Conservation (phyloP, 2,888 invertebrate species). For the Ischnus inquisitorius region DNA sequence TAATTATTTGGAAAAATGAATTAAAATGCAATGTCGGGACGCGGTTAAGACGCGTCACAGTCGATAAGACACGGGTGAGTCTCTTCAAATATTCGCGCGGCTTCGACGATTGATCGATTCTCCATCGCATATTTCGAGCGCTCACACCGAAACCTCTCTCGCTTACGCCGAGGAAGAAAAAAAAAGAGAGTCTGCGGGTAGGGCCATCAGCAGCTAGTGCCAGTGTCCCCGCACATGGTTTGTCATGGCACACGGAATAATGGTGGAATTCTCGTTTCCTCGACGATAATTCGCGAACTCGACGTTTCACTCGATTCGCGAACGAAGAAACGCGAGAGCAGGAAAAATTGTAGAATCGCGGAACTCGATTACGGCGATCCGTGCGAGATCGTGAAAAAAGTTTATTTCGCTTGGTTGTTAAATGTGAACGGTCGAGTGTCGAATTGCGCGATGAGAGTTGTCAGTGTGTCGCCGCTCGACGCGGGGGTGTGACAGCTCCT, state of each 20-base stretch:
- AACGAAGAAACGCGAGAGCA: not conserved
- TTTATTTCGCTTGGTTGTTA: not conserved
- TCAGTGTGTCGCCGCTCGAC: conserved; percentile 55
- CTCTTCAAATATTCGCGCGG: not conserved
- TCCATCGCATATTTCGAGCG: conserved; percentile 14
- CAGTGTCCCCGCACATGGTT: conserved; percentile 41
- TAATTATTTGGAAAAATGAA: no score
- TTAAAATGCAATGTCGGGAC: no score
- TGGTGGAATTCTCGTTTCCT: conserved; percentile 26
- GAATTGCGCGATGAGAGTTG: conserved; percentile 14
- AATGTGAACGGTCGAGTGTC: conserved; percentile 14
- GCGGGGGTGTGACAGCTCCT: conserved; percentile 74
- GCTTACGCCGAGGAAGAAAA: not conserved
- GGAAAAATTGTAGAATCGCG: not conserved
- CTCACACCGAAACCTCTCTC: not conserved
- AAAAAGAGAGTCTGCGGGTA: conserved; percentile 59
- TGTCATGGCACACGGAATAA: conserved; percentile 60
- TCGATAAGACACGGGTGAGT: not conserved
- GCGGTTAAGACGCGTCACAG: not conserved
- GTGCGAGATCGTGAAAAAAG: not conserved
- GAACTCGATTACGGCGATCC: not conserved
- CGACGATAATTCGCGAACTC: conserved; percentile 1
- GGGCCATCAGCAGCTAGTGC: conserved; percentile 52
- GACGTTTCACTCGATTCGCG: not conserved
- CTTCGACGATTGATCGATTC: not conserved